A percentile compares a stretch with the other conserved stretches of the same genome.
phyloP scores from a whole-genome alignment of 2,888 invertebrate genomes.

The Sussaba pulchella region DNA sequence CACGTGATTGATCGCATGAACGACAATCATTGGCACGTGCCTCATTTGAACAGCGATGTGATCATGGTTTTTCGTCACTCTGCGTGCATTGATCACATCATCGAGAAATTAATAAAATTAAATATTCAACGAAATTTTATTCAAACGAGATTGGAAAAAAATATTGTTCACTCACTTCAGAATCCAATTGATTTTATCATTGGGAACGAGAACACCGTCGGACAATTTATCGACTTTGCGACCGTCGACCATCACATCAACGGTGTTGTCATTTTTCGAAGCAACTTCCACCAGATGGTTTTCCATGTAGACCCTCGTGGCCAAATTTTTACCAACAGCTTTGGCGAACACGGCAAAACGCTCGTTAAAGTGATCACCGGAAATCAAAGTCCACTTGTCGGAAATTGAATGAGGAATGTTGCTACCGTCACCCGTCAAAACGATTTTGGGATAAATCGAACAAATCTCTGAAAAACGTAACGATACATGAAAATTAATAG shows the following conservation, averaged over 20 bases:
- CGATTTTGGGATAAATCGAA: slow-evolving; percentile 72
- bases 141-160: background rate
- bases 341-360: slow-evolving; percentile 81
- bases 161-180: slow-evolving; percentile 49
- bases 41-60: slow-evolving; percentile 66
- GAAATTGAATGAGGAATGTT: slow-evolving; percentile 70
- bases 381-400: slow-evolving; percentile 79
- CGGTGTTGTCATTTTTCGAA: slow-evolving; percentile 54
- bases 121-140: background rate
- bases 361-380: slow-evolving; percentile 75
- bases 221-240: slow-evolving; percentile 52
- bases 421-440: slow-evolving; percentile 72
- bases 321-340: slow-evolving; percentile 70
- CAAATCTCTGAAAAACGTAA: slow-evolving; percentile 76
- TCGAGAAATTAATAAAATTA: slow-evolving; percentile 17
- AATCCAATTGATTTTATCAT: slow-evolving; percentile 21
- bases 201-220: slow-evolving; percentile 67
- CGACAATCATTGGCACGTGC: slow-evolving; percentile 61
- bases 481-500: too few relatives aligned
- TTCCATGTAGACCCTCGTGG: slow-evolving; percentile 66
- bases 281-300: slow-evolving; percentile 70
- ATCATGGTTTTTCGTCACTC: slow-evolving; percentile 67
- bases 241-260: slow-evolving; percentile 69
- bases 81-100: slow-evolving; percentile 37
- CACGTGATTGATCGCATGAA: slow-evolving; percentile 68